Evolutionary conservation across 2,113 vertebrate species (phyloP).

Genomic region (Tichodroma muraria): DNA sequence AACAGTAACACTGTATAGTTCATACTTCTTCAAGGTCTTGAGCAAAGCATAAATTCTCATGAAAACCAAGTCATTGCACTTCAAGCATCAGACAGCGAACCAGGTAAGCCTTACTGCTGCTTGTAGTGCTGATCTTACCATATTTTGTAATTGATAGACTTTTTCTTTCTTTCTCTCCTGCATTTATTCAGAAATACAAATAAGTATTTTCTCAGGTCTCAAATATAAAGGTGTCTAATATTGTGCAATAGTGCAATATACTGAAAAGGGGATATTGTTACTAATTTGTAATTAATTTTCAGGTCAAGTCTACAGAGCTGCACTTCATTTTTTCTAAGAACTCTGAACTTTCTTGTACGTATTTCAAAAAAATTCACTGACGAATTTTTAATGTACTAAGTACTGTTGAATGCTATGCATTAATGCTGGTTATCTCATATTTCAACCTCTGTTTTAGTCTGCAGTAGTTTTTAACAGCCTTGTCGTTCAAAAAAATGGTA

Average conservation of each 20-base stretch:
- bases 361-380: not conserved
- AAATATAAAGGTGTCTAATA: not conserved
- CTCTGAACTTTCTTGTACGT: not conserved
- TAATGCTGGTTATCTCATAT: not conserved
- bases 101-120: conserved; percentile 64
- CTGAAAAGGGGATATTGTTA: not conserved
- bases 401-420: not conserved
- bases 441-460: not conserved
- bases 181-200: not conserved
- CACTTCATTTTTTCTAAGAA: not conserved
- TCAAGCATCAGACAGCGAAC: conserved; percentile 36
- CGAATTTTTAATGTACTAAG: not conserved
- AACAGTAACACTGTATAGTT: conserved; percentile 82
- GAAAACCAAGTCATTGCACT: conserved; percentile 38
- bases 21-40: conserved; percentile 86
- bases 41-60: conserved; percentile 78
- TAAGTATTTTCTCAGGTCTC: not conserved
- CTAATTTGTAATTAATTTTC: not conserved
- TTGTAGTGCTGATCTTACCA: not conserved
- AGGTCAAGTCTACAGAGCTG: not conserved
- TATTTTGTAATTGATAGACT: not conserved
- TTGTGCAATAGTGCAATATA: not conserved
- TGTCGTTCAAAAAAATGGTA: not conserved
- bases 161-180: not conserved
- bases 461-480: not conserved